Conservation (phyloP, 2,888 invertebrate genomes). For the Exocentrus adspersus region DNA sequence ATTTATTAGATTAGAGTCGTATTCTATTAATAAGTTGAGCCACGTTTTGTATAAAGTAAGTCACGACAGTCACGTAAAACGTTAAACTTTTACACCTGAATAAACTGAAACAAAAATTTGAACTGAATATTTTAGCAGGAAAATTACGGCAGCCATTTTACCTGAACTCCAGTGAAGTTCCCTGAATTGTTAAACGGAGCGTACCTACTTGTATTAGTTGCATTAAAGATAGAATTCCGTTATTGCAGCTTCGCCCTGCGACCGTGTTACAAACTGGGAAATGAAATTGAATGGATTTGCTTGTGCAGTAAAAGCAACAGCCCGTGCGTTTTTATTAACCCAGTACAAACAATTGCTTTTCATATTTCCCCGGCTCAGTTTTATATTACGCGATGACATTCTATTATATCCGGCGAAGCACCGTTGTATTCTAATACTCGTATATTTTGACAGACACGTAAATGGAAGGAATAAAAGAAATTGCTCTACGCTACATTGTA, state of each 20-base stretch:
- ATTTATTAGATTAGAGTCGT: too few species aligned
- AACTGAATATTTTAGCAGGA: background rate
- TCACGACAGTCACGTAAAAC: constrained; percentile 11
- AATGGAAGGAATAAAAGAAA: background rate
- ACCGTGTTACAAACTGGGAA: background rate
- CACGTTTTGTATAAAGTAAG: too few species aligned
- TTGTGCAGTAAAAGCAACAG: background rate
- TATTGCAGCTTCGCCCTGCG: background rate
- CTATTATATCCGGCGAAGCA: background rate
- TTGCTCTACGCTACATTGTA: too few species aligned
- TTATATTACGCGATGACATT: constrained; percentile 19
- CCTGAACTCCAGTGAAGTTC: constrained; percentile 6
- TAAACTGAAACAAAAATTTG: constrained; percentile 14
- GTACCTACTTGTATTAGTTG: constrained; percentile 11
- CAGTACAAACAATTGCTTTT: constrained; percentile 20
- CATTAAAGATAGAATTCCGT: background rate
- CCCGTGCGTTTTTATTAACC: constrained; percentile 15
- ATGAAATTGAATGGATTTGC: constrained; percentile 8
- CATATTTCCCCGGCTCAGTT: constrained; percentile 16
- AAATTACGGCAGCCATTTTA: constrained; percentile 8
- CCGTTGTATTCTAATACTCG: background rate
- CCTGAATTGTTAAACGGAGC: constrained; percentile 1
- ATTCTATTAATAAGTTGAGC: too few species aligned
- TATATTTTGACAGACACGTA: background rate
- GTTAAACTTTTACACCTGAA: constrained; percentile 13